phyloP scores from a whole-genome alignment of 2,888 invertebrate genomes.

The Germaria angustata region DNA sequence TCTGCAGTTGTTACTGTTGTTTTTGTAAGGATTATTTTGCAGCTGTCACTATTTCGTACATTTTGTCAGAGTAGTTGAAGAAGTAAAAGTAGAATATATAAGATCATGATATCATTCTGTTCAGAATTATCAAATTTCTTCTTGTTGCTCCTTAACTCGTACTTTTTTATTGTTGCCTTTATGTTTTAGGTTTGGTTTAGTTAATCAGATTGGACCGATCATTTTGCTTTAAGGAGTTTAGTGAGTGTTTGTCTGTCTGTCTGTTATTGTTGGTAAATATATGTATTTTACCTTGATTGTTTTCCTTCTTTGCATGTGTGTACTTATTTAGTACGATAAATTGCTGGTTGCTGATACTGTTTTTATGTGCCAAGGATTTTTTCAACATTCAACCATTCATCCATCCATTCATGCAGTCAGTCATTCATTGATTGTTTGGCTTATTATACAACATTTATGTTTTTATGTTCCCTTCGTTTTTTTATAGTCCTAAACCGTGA shows the following conservation, averaged over 20 bases:
- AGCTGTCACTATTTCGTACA: conserved; percentile 75
- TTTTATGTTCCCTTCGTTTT: conserved; percentile 21
- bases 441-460: conserved; percentile 18
- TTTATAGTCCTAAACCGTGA: conserved; percentile 59
- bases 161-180: conserved; percentile 7
- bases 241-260: neutral
- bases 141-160: conserved; percentile 27
- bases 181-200: conserved; percentile 35
- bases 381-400: conserved; percentile 25
- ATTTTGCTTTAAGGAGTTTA: conserved; percentile 18
- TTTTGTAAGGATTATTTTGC: conserved; percentile 71
- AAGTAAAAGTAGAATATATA: conserved; percentile 54
- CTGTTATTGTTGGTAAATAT: neutral
- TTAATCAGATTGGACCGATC: conserved; percentile 62
- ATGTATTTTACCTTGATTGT: conserved; percentile 43
- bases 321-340: neutral
- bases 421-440: conserved; percentile 58
- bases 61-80: conserved; percentile 21
- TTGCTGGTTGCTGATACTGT: conserved; percentile 25
- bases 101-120: conserved; percentile 55
- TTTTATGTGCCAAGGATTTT: conserved; percentile 60
- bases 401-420: conserved; percentile 31
- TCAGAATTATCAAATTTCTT: conserved; percentile 61
- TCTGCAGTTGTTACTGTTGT: conserved; percentile 60
- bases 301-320: conserved; percentile 6